Percentiles rank a stretch among this genome's conserved stretches.
Conservation (phyloP, 2,113 vertebrate species). For the cattle (Bos taurus) region DNA sequence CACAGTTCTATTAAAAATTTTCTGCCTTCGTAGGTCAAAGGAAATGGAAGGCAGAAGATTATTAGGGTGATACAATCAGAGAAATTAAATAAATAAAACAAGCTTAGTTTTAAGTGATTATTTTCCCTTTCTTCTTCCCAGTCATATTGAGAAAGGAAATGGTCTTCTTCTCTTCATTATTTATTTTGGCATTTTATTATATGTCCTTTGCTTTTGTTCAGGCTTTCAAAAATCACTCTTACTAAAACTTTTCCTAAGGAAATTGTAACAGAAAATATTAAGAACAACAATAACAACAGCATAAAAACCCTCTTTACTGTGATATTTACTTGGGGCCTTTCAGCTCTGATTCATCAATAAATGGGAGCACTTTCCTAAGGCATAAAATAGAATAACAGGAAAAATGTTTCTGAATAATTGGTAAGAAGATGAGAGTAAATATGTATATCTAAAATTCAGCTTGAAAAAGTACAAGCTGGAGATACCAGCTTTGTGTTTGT, state of each 20-base stretch:
- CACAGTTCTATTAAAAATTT: neutral
- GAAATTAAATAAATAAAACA: neutral
- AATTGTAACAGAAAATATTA: neutral
- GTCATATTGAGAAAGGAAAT: neutral
- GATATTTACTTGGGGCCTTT: neutral
- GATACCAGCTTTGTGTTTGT: neutral
- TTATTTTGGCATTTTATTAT: neutral
- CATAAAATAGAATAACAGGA: neutral
- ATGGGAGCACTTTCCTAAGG: neutral
- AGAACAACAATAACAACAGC: neutral
- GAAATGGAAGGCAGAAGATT: neutral
- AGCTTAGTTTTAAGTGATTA: neutral
- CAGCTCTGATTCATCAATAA: neutral
- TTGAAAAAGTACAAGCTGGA: neutral
- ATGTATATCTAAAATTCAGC: neutral
- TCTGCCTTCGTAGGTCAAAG: neutral
- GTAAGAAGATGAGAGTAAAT: neutral
- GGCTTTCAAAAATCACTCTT: neutral
- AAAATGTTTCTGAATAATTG: constrained; percentile 33
- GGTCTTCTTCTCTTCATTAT: neutral
- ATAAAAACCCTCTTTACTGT: neutral
- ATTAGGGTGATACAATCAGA: neutral
- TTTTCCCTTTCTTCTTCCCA: neutral
- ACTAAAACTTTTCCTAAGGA: neutral
- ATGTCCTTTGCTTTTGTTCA: neutral